These are phyloP conservation scores for Hippoglossus hippoglossus DNA, from an alignment of 2,797 vertebrate species.

Conservation along the genomic window DNA sequence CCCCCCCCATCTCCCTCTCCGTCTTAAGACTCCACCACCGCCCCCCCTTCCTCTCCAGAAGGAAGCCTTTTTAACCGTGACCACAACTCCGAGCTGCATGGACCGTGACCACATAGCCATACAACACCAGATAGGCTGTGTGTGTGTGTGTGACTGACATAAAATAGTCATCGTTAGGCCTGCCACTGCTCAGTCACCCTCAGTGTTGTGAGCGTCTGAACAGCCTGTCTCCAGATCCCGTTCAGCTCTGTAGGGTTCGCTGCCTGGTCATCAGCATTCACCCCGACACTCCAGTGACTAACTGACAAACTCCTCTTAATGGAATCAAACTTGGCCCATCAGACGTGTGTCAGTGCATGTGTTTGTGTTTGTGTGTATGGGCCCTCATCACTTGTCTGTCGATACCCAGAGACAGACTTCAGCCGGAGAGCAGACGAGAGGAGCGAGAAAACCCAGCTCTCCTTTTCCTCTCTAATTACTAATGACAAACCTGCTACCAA, in stretches of 20 bases:
- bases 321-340: slow-evolving; percentile 79
- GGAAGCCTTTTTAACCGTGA: slow-evolving; percentile 79
- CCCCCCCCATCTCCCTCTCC: slow-evolving; percentile 37
- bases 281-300: slow-evolving; percentile 54
- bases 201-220: slow-evolving; percentile 49
- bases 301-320: slow-evolving; percentile 82
- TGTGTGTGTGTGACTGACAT: slow-evolving; percentile 57
- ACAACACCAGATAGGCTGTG: slow-evolving; percentile 58
- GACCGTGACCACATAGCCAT: slow-evolving; percentile 74
- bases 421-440: slow-evolving; percentile 54
- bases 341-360: slow-evolving; percentile 66
- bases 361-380: slow-evolving; percentile 41
- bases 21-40: slow-evolving; percentile 60
- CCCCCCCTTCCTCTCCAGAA: slow-evolving; percentile 47
- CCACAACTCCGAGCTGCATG: slow-evolving; percentile 72
- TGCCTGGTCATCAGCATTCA: slow-evolving; percentile 67
- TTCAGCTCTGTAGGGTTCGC: slow-evolving; percentile 57
- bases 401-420: slow-evolving; percentile 74
- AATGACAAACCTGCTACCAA: slow-evolving; percentile 78
- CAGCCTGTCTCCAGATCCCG: slow-evolving; percentile 61
- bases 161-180: slow-evolving; percentile 67
- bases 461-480: slow-evolving; percentile 78
- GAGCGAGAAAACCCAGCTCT: slow-evolving; percentile 54
- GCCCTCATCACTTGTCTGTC: slow-evolving; percentile 62
- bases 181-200: slow-evolving; percentile 67